Evolutionary conservation across 2,797 vertebrate genomes (phyloP).

Genomic region (Morus bassanus): DNA sequence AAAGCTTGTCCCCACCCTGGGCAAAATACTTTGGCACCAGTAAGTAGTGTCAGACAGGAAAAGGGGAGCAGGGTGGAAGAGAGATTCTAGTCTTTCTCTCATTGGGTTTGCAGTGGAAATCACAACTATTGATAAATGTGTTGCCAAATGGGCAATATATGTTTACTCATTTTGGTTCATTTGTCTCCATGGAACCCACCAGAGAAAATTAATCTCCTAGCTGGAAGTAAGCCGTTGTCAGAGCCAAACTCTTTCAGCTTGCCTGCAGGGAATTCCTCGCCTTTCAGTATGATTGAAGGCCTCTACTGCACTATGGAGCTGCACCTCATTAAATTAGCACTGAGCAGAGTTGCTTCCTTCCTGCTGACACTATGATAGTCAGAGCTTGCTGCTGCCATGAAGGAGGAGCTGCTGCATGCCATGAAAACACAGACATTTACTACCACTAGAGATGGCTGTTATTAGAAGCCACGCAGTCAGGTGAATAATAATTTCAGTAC

Average conservation of each 20-base stretch:
- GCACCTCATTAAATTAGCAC: conserved; percentile 8
- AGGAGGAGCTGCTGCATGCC: background rate
- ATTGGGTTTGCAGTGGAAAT: background rate
- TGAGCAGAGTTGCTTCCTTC: background rate
- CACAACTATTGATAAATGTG: background rate
- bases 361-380: background rate
- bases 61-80: background rate
- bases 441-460: background rate
- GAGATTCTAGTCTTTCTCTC: background rate
- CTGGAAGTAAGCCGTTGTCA: background rate
- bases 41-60: background rate
- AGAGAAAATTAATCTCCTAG: background rate
- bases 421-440: background rate
- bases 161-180: background rate
- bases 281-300: conserved; percentile 13
- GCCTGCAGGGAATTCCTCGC: background rate
- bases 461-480: background rate
- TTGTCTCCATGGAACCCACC: conserved; percentile 15
- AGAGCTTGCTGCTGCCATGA: background rate
- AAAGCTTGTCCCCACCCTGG: background rate
- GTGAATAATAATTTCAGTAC: background rate
- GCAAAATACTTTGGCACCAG: background rate
- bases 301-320: background rate
- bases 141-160: background rate
- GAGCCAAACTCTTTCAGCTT: background rate